Conservation (phyloP, 23 tunicate genomes). For the Oikopleura dioica region DNA sequence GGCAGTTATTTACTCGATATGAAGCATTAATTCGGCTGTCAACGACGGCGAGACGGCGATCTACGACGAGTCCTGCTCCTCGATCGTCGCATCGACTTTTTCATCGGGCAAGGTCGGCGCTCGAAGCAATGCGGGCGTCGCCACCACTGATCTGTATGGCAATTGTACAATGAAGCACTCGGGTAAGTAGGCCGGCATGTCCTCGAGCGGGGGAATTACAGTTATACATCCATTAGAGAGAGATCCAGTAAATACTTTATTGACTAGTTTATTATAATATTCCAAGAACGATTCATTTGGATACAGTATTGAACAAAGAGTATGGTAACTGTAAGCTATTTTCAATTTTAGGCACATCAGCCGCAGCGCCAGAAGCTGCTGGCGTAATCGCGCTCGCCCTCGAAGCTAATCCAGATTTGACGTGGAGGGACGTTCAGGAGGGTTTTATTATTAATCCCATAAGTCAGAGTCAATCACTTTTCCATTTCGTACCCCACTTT, state of each 20-base stretch:
- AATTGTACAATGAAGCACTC: conserved; percentile 68
- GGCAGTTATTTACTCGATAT: neutral
- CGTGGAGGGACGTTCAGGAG: conserved; percentile 96
- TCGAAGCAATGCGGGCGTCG: conserved; percentile 16
- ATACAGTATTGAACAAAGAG: neutral
- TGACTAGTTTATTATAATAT: neutral
- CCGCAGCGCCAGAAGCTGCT: conserved; percentile 99
- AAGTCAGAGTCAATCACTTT: neutral
- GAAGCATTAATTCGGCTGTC: conserved; percentile 55
- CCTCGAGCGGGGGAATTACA: no score
- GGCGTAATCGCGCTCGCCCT: conserved; percentile 93
- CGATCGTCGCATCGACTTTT: conserved; percentile 86
- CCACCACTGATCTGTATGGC: conserved; percentile 95
- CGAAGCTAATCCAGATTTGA: conserved; percentile 68
- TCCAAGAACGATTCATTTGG: neutral
- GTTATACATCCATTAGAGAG: neutral
- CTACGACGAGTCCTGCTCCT: conserved; percentile 95
- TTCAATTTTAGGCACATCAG: conserved; percentile 64
- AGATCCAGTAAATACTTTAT: neutral
- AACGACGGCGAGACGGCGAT: conserved; percentile 90
- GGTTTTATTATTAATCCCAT: neutral
- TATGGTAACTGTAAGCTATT: neutral
- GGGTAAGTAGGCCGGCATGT: neutral
- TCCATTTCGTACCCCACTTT: neutral
- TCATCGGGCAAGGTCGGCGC: conserved; percentile 16